Percentiles rank a stretch among this genome's conserved stretches.
These are phyloP conservation scores for Epinotia ramella DNA, from an alignment of 2,888 invertebrate genomes.

Conservation along the genomic window DNA sequence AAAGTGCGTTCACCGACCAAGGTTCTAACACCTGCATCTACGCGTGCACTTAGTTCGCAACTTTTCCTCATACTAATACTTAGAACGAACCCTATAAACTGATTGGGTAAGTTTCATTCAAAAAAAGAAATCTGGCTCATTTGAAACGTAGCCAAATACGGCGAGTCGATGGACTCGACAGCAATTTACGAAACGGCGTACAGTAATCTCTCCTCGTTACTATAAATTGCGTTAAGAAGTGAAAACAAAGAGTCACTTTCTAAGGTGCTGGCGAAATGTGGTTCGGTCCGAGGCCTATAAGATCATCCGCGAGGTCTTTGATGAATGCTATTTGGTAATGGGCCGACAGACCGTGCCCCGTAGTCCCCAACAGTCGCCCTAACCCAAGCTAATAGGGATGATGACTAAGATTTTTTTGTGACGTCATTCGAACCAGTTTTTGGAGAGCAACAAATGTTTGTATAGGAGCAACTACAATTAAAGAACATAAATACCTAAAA, in stretches of 20 bases:
- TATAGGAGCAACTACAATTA: too few species aligned
- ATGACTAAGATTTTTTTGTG: too few species aligned
- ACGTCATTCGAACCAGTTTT: too few species aligned
- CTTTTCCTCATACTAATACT: constrained; percentile 23
- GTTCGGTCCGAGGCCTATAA: constrained; percentile 60
- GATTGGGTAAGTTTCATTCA: constrained; percentile 47
- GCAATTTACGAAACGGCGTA: constrained; percentile 72
- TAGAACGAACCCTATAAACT: constrained; percentile 46
- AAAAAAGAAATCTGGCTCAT: constrained; percentile 59
- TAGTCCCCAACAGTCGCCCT: neutral
- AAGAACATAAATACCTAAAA: too few species aligned
- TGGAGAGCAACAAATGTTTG: too few species aligned
- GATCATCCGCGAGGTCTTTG: constrained; percentile 60
- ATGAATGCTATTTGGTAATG: constrained; percentile 69
- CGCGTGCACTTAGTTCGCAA: constrained; percentile 40
- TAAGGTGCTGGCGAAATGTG: constrained; percentile 75
- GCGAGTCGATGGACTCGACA: constrained; percentile 59
- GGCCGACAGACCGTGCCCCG: neutral
- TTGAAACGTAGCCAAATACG: constrained; percentile 68
- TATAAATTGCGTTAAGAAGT: constrained; percentile 75
- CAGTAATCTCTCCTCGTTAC: constrained; percentile 78
- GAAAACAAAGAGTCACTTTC: constrained; percentile 83
- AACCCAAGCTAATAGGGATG: constrained; percentile 3
- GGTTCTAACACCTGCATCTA: constrained; percentile 64
- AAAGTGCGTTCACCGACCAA: constrained; percentile 71